These are phyloP conservation scores for Drosophila rubida DNA, from an alignment of 2,888 invertebrate species.

Conservation along the genomic window DNA sequence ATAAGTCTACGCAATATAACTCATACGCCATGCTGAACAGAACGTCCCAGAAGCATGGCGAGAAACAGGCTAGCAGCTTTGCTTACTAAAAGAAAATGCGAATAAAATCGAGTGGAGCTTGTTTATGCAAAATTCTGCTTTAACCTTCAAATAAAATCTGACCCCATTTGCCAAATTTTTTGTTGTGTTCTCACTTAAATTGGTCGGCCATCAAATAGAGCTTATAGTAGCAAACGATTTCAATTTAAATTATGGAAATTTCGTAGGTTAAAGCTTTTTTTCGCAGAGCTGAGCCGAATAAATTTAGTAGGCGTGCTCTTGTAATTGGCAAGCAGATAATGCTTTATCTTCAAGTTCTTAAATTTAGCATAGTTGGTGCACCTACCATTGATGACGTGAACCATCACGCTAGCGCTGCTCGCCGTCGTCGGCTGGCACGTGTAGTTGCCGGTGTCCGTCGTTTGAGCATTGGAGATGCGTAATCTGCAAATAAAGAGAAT, in stretches of 20 bases:
- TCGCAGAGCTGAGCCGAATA: not conserved
- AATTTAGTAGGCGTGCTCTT: not conserved
- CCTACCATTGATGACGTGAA: constrained; percentile 96
- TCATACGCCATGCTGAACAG: constrained; percentile 52
- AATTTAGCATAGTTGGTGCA: no score
- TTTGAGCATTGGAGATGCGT: constrained; percentile 90
- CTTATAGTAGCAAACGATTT: not conserved
- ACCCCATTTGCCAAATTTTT: not conserved
- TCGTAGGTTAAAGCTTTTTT: no score
- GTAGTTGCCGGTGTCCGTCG: constrained; percentile 94
- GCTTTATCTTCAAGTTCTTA: no score
- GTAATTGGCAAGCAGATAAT: not conserved
- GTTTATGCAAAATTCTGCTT: not conserved
- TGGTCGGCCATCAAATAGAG: not conserved
- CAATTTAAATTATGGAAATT: not conserved
- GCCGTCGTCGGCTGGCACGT: constrained; percentile 95
- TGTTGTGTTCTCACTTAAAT: not conserved
- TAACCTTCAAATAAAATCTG: not conserved
- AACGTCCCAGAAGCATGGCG: not conserved
- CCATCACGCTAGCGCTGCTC: constrained; percentile 92
- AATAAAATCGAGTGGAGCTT: not conserved
- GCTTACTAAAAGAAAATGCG: not conserved
- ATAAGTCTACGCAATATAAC: constrained; percentile 47
- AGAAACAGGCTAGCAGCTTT: not conserved
- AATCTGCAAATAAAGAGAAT: constrained; percentile 85